Conservation (phyloP, 2,888 invertebrate genomes). For the Polydrusus pterygomalis region DNA sequence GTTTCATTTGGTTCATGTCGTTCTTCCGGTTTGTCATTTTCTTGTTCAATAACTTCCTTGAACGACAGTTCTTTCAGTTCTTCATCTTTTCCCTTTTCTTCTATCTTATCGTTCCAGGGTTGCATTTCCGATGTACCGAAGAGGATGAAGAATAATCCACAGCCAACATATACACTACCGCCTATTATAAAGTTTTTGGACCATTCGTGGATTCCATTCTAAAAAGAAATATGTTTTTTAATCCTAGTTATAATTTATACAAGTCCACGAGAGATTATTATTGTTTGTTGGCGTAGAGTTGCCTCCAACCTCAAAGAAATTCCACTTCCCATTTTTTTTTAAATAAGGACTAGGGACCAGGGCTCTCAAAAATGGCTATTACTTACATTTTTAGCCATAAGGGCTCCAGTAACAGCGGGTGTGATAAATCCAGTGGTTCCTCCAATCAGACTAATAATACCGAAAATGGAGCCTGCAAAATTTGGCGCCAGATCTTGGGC, state of each 20-base stretch:
- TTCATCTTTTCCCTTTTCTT: conserved; percentile 34
- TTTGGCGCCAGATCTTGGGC: conserved; percentile 65
- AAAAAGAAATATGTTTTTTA: conserved; percentile 24
- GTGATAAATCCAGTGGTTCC: conserved; percentile 63
- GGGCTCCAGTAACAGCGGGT: conserved; percentile 59
- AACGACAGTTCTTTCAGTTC: conserved; percentile 33
- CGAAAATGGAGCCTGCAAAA: conserved; percentile 63
- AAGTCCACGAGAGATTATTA: too few species aligned
- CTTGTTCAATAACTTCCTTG: conserved; percentile 38
- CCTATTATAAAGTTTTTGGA: conserved; percentile 69
- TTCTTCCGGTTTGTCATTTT: conserved; percentile 12
- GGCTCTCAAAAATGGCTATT: too few species aligned
- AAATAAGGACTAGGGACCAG: too few species aligned
- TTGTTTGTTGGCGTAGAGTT: too few species aligned
- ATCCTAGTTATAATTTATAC: too few species aligned
- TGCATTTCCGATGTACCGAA: conserved; percentile 70
- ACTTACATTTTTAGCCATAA: conserved; percentile 59
- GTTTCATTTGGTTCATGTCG: conserved; percentile 29
- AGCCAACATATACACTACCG: conserved; percentile 65
- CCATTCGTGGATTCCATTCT: conserved; percentile 70
- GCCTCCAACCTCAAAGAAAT: too few species aligned
- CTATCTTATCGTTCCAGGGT: conserved; percentile 66
- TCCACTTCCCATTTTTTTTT: too few species aligned
- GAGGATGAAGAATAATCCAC: conserved; percentile 68
- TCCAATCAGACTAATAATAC: conserved; percentile 63